Percentiles rank a stretch among this genome's conserved stretches.
Conservation (phyloP, 2,113 vertebrate genomes). For the Eonycteris spelaea region DNA sequence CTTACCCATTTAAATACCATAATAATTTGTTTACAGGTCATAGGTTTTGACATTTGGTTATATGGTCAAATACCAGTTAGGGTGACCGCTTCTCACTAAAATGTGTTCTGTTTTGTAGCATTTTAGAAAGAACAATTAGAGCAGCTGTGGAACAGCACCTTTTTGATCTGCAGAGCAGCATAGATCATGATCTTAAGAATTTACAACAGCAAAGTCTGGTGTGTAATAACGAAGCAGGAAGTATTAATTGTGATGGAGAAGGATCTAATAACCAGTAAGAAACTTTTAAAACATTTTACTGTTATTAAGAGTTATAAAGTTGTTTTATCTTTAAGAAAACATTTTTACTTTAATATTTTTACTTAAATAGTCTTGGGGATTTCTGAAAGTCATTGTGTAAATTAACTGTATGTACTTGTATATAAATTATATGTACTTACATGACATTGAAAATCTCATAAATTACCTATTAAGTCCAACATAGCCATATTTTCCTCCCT, state of each 20-base stretch:
- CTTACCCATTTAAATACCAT: not conserved
- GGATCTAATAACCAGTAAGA: conserved; percentile 86
- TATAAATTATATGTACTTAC: not conserved
- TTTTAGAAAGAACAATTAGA: conserved; percentile 93
- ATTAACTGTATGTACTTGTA: not conserved
- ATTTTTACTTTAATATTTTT: conserved; percentile 33
- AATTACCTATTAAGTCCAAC: not conserved
- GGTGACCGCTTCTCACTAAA: conserved; percentile 30
- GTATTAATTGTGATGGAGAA: conserved; percentile 79
- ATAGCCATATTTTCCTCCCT: not conserved
- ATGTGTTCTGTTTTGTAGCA: conserved; percentile 78
- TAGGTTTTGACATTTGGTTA: conserved; percentile 19
- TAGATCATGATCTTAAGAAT: conserved; percentile 88
- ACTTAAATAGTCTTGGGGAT: conserved; percentile 4
- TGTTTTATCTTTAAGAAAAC: not conserved
- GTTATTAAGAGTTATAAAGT: conserved; percentile 18
- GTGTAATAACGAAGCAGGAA: conserved; percentile 80
- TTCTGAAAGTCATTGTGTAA: conserved; percentile 23
- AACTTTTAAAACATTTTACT: conserved; percentile 33
- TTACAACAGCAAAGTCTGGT: conserved; percentile 80
- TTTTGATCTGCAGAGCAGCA: conserved; percentile 92
- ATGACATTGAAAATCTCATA: conserved; percentile 10
- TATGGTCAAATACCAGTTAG: not conserved
- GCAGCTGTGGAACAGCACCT: conserved; percentile 95
- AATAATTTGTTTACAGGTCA: not conserved